A percentile compares a stretch with the other conserved stretches of the same genome.
phyloP scores from a whole-genome alignment of 2,797 vertebrate species.

The Gymnoscopelus braueri region DNA sequence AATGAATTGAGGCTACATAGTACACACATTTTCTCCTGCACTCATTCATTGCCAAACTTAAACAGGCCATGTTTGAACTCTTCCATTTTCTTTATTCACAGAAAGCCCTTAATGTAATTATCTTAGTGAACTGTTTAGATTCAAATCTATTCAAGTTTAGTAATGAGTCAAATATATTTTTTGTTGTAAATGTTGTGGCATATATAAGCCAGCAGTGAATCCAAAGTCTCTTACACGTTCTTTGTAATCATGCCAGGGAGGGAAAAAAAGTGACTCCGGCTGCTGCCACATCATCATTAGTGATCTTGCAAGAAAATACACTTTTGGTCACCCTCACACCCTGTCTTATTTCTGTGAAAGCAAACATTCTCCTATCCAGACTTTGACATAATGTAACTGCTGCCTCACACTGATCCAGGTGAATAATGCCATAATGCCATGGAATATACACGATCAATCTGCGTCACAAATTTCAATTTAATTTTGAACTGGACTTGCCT shows the following conservation, averaged over 20 bases:
- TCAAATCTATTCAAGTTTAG: slow-evolving; percentile 20
- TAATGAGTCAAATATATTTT: slow-evolving; percentile 4
- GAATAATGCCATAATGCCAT: too few species aligned
- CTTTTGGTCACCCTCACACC: slow-evolving; percentile 50
- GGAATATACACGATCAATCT: too few species aligned
- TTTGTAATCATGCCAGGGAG: slow-evolving; percentile 36
- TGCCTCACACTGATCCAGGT: background rate
- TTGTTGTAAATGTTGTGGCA: slow-evolving; percentile 29
- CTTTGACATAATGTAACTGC: slow-evolving; percentile 9
- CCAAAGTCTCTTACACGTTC: slow-evolving; percentile 24
- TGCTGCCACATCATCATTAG: slow-evolving; percentile 47
- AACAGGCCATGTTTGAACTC: slow-evolving; percentile 4
- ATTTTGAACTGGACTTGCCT: too few species aligned
- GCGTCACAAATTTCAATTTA: too few species aligned
- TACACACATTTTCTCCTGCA: slow-evolving; percentile 16
- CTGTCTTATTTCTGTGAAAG: slow-evolving; percentile 44
- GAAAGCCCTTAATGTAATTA: slow-evolving; percentile 4
- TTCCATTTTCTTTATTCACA: background rate
- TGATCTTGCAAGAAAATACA: slow-evolving; percentile 44
- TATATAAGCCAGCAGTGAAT: slow-evolving; percentile 31
- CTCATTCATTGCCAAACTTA: slow-evolving; percentile 37
- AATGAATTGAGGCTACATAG: slow-evolving; percentile 28
- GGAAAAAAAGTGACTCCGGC: slow-evolving; percentile 31
- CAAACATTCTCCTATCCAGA: slow-evolving; percentile 30
- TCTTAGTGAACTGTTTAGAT: slow-evolving; percentile 2